Evolutionary conservation across 37 sponge, comb jelly and placozoan species (phyloP).

Genomic region (Halichondria panicea): DNA sequence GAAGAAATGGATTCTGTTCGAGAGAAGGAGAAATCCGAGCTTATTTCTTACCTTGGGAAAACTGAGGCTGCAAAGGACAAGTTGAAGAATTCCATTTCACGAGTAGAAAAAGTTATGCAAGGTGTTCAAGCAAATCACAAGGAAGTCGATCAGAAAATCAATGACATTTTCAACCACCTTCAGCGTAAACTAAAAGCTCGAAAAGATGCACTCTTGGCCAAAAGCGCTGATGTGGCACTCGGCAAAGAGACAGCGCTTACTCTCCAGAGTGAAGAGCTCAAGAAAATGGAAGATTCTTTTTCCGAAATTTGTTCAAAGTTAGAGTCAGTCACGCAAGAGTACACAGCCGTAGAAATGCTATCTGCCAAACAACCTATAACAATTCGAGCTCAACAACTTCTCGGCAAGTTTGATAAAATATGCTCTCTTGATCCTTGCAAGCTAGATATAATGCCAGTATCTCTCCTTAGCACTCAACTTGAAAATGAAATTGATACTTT

Average conservation of each 20-base stretch:
- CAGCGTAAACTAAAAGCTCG: constrained; percentile 7
- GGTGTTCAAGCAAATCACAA: constrained; percentile 11
- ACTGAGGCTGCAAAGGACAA: background rate
- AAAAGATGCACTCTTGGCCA: background rate
- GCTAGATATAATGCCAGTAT: background rate
- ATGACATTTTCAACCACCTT: background rate
- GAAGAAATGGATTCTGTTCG: constrained; percentile 12
- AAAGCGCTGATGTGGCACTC: constrained; percentile 7
- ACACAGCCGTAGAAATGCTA: constrained; percentile 25
- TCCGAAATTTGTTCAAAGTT: background rate
- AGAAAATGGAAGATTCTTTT: constrained; percentile 9
- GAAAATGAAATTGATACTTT: background rate
- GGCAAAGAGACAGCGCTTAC: constrained; percentile 8
- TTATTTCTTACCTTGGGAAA: background rate
- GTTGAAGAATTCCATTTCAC: constrained; percentile 20
- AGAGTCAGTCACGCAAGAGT: background rate
- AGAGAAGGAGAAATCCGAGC: constrained; percentile 4
- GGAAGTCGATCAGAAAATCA: constrained; percentile 11
- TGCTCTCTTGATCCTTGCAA: background rate
- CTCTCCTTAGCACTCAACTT: background rate
- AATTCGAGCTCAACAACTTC: background rate
- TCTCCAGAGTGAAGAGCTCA: constrained; percentile 1
- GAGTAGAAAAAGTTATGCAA: constrained; percentile 5
- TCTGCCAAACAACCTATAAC: constrained; percentile 19
- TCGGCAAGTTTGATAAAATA: constrained; percentile 2